Evolutionary conservation across 2,797 vertebrate species (phyloP).

Genomic region (Mormyrus proboscirostris): DNA sequence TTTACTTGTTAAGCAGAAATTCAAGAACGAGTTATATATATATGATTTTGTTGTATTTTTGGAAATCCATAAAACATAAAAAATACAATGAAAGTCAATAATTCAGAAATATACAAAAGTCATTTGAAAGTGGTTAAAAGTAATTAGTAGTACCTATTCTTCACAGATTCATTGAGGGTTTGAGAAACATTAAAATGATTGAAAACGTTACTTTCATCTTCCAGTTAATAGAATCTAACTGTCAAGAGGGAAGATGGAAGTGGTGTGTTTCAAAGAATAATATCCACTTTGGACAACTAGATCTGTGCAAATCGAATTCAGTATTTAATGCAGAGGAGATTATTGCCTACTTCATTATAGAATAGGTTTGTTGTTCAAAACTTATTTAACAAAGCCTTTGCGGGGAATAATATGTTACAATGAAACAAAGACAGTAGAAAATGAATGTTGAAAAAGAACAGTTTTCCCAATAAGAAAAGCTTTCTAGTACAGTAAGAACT

Average conservation of each 20-base stretch:
- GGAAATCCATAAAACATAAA: background rate
- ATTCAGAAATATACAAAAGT: background rate
- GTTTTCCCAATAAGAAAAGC: background rate
- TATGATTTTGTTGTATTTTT: background rate
- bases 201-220: slow-evolving; percentile 8
- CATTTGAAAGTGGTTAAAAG: background rate
- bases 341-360: background rate
- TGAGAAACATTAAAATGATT: slow-evolving; percentile 5
- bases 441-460: background rate
- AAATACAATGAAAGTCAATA: background rate
- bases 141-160: background rate
- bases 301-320: background rate
- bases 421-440: background rate
- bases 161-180: slow-evolving; percentile 3
- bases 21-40: background rate
- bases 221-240: slow-evolving; percentile 12
- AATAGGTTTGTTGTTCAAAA: background rate
- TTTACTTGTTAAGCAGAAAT: no score
- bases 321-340: background rate
- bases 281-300: background rate
- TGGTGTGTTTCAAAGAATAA: background rate
- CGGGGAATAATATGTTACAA: background rate
- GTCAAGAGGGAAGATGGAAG: background rate
- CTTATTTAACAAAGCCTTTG: background rate
- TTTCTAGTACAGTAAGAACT: background rate